These are phyloP conservation scores for Pyrocephalus nanus DNA, from an alignment of 2,797 vertebrate genomes.

Conservation along the genomic window DNA sequence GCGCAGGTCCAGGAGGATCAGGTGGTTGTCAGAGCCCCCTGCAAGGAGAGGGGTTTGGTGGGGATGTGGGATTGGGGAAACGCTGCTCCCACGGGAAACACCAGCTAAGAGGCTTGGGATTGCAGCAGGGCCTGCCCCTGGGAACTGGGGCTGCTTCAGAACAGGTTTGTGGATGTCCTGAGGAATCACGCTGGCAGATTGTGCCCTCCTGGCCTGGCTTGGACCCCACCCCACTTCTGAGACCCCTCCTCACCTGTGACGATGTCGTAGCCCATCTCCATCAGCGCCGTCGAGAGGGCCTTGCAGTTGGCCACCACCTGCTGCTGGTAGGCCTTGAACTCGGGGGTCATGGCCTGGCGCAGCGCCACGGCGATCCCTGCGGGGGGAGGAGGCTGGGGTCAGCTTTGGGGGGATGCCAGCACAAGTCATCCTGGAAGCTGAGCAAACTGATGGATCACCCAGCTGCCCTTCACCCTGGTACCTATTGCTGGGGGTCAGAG, in stretches of 20 bases:
- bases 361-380: conserved; percentile 92
- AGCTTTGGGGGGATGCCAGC: background rate
- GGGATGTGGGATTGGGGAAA: rapidly evolving
- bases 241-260: conserved; percentile 83
- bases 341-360: conserved; percentile 89
- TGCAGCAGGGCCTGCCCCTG: background rate
- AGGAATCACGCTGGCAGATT: rapidly evolving
- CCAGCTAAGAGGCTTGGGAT: background rate
- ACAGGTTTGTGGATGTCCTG: background rate
- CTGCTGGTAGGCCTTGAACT: conserved; percentile 90
- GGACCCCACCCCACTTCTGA: rapidly evolving
- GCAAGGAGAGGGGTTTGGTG: background rate
- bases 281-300: conserved; percentile 77
- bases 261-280: conserved; percentile 86
- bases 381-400: background rate
- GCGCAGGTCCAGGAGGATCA: conserved; percentile 92
- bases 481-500: background rate
- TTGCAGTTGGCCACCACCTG: conserved; percentile 92
- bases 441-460: background rate
- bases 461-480: rapidly evolving
- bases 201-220: background rate
- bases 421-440: background rate
- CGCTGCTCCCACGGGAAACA: rapidly evolving
- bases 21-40: conserved; percentile 97
- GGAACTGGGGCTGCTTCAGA: background rate